A percentile compares a stretch with the other conserved stretches of the same genome.
Evolutionary conservation across 2,113 vertebrate genomes (phyloP).

Genomic region (Lophius piscatorius): DNA sequence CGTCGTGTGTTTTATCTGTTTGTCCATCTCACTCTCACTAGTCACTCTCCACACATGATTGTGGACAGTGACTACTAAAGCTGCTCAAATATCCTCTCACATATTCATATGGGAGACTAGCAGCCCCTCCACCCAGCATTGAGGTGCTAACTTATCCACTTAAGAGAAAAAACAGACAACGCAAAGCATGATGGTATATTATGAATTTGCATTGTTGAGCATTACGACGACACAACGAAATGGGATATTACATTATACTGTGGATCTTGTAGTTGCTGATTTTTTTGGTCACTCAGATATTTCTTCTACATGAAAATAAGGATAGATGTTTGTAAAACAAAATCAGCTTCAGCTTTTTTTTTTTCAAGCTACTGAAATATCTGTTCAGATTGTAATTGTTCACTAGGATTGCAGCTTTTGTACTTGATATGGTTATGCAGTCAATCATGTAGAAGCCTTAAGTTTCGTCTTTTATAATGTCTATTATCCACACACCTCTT

Average conservation of each 20-base stretch:
- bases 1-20: too few species aligned
- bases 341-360: neutral
- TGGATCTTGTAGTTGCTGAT: neutral
- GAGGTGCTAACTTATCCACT: neutral
- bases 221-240: neutral
- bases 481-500: constrained; percentile 37
- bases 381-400: constrained; percentile 24
- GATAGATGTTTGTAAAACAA: constrained; percentile 26
- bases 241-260: neutral
- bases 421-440: constrained; percentile 36
- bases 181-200: neutral
- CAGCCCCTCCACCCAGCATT: neutral
- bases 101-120: neutral
- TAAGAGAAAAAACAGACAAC: neutral
- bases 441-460: constrained; percentile 58
- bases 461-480: constrained; percentile 24
- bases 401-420: constrained; percentile 17
- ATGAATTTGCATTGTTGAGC: neutral
- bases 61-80: neutral
- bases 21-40: too few species aligned
- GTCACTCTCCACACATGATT: neutral
- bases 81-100: neutral
- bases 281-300: constrained; percentile 1
- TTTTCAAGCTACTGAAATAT: neutral
- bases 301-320: constrained; percentile 12